phyloP scores from a whole-genome alignment of 2,113 vertebrate genomes.

The Tychaedon coryphoeus region DNA sequence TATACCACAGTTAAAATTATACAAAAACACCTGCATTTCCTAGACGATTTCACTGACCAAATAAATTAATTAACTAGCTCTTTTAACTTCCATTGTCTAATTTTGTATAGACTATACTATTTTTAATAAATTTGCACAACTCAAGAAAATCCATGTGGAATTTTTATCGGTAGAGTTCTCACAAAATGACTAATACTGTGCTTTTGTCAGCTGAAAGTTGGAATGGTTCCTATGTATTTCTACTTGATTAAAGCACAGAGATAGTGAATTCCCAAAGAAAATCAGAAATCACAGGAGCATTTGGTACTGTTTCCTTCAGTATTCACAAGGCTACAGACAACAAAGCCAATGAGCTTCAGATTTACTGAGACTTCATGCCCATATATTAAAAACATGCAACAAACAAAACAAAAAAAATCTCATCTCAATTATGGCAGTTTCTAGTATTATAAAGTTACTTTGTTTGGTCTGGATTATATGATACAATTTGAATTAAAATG shows the following conservation, averaged over 20 bases:
- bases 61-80: background rate
- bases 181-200: constrained; percentile 8
- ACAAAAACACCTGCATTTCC: background rate
- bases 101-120: background rate
- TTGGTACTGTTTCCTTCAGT: background rate
- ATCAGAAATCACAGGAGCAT: background rate
- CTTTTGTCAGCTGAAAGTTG: background rate
- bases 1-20: background rate
- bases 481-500: constrained; percentile 74
- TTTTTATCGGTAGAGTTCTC: constrained; percentile 8
- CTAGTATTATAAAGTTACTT: constrained; percentile 65
- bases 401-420: background rate
- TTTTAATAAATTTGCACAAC: constrained; percentile 47
- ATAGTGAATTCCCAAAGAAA: constrained; percentile 14
- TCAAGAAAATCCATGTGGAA: constrained; percentile 30
- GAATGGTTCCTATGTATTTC: constrained; percentile 12
- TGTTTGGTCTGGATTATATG: constrained; percentile 68
- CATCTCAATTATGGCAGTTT: background rate
- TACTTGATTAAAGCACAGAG: constrained; percentile 30
- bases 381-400: background rate
- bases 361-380: background rate
- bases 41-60: background rate
- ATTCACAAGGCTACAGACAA: background rate
- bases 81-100: constrained; percentile 23
- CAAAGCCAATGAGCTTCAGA: background rate